Base-by-base conservation (phyloP, 2,888 invertebrate genomes). In the Mesorhabditis belari region DNA sequence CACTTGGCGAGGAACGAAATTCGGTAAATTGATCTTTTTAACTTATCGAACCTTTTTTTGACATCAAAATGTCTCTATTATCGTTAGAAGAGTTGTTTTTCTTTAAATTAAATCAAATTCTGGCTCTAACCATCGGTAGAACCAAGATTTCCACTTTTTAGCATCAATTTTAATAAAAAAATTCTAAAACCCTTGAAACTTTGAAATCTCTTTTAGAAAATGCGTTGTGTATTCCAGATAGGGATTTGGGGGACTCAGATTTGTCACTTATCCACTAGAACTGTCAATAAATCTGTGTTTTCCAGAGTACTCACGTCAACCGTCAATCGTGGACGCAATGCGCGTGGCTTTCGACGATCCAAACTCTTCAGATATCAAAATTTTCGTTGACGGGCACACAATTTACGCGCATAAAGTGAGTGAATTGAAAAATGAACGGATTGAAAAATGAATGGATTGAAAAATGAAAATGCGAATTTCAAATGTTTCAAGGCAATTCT, bases 271-370 rank as follows among this genome's bases (percentile, higher is more conserved):
- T n/a, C n/a, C n/a, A n/a, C n/a, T n/a, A n/a, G n/a, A n/a, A n/a
- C n/a, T n/a, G n/a, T n/a, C n/a, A n/a, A n/a, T n/a, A n/a, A 25
- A 58, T n/a, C 25, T 17, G 17, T 27, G 21, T 52, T 52, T 35
- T 52, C 19, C 52, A 53, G 54, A 19, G 12, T 23, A 4, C 4
- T 19, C 59, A 35, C 26, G 50, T 59, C 74, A 77, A 12, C 23
- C 28, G 21, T 35, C 77, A 77, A 77, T 83, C 3, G 68, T 78
- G 25, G 85, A 86, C 56, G 84, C 85, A 70, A 77, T 87, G 35
- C 81, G 82, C 61, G 78, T 82, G 52, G 85, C 87, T 2, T 87
- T 87, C 78, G 85, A 87, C 78, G 86, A 87, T 80, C 81, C 84
- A 57, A 79, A 81, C 44, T 86, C 85, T 4, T 83, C 85, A 77